Evolutionary conservation across 2,888 invertebrate species (phyloP).

Genomic region (Leptopilina drosophilae): DNA sequence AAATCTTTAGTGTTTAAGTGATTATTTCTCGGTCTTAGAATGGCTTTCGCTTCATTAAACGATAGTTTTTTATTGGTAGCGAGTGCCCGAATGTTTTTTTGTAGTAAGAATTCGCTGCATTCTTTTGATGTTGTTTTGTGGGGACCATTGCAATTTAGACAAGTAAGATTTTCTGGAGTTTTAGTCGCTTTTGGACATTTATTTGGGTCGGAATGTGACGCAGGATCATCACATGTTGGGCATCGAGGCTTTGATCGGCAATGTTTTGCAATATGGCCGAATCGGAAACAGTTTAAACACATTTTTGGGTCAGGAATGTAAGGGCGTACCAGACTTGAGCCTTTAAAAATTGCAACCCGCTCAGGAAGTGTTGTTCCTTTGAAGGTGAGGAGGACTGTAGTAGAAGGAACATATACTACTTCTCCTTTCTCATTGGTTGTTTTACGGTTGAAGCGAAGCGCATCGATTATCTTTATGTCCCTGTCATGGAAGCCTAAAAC

Average conservation of each 20-base stretch:
- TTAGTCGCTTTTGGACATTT: not conserved
- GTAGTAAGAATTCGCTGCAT: too few relatives aligned
- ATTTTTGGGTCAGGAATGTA: not conserved
- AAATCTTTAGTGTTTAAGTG: too few relatives aligned
- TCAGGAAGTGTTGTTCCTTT: not conserved
- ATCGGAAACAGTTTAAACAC: not conserved
- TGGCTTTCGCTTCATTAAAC: too few relatives aligned
- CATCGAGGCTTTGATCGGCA: not conserved
- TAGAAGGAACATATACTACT: not conserved
- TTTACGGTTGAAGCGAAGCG: not conserved
- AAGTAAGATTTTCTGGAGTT: not conserved
- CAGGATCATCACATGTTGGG: not conserved
- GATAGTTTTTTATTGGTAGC: too few relatives aligned
- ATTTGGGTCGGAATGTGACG: not conserved
- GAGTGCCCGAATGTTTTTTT: too few relatives aligned
- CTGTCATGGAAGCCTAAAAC: not conserved
- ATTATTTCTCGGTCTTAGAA: too few relatives aligned
- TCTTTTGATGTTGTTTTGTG: not conserved
- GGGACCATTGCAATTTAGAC: not conserved
- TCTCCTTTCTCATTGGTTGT: not conserved
- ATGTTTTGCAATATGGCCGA: not conserved
- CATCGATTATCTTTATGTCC: not conserved
- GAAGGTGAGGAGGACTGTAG: not conserved
- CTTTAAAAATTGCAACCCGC: not conserved
- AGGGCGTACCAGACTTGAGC: not conserved